Base-by-base conservation (phyloP, 2,797 vertebrate species). In the Sebastes vulpes region DNA sequence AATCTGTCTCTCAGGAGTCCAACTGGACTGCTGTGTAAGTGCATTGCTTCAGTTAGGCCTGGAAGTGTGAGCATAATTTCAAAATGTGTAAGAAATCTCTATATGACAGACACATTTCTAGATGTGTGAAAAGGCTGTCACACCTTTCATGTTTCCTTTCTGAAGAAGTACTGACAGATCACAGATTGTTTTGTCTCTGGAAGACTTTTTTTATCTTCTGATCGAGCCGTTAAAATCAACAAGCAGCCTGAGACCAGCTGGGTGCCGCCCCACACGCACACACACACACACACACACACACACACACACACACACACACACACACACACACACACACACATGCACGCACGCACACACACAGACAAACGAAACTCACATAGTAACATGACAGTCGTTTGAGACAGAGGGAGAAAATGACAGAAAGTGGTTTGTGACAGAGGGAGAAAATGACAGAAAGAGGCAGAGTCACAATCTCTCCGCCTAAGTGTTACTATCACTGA, bases 121-220 rank as follows among this genome's bases (percentile, higher is more conserved):
- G n/a, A 72, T 66, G 48, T 46, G 64, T 67, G n/a, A 28, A 25
- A 60, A 76, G 61, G 66, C 46, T 29, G 9, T 65, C 58, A 60
- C 31, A 70, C 29, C 50, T 72, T 78, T 71, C n/a, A 69, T 52
- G 59, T 56, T 61, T 65, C 38, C 11, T 48, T 48, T 48, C 42
- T n/a, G 42, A n/a, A 8, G 42, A 42, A 16, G 12, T 18, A 59
- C 38, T 12, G 21, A 46, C 32, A 20, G 64, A 66, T 46, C 61
- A 46, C 32, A 20, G 64, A 66, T 46, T 72, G 23, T 63, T 63
- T 63, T 61, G 18, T 29, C 32, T 61, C 48, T 66, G n/a, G 28
- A 31, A 58, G 38, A 38, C 38, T 26, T 46, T 28, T 66, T 50
- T 77, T 25, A 12, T 56, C 63, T 68, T n/a, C 21, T 21, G 10